Evolutionary conservation across 2,113 vertebrate species (phyloP).

Genomic region (Gambusia affinis): DNA sequence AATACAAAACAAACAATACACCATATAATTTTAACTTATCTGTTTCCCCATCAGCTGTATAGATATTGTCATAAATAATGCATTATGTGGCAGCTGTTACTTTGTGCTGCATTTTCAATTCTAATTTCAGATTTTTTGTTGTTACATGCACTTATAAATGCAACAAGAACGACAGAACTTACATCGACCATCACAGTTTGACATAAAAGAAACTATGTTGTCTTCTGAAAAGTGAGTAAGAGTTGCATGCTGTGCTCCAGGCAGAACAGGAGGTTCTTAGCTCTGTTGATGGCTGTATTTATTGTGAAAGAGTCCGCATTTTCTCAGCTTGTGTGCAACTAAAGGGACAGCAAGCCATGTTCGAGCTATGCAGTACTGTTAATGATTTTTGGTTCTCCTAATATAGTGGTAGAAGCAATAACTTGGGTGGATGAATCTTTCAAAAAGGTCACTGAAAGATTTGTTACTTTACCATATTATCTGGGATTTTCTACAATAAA

Average conservation of each 20-base stretch:
- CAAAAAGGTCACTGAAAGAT: background rate
- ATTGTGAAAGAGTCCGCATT: background rate
- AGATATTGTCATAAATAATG: background rate
- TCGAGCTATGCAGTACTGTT: background rate
- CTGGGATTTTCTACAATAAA: background rate
- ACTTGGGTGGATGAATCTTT: no score
- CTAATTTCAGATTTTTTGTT: no score
- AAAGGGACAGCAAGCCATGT: background rate
- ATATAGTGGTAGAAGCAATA: background rate
- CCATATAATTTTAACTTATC: background rate
- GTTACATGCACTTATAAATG: background rate
- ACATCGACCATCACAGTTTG: background rate
- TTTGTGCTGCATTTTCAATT: no score
- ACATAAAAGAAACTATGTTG: constrained; percentile 5
- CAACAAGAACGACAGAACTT: background rate
- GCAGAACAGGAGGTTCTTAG: background rate
- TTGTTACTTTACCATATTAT: background rate
- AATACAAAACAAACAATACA: background rate
- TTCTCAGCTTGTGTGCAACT: background rate
- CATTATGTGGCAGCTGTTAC: background rate
- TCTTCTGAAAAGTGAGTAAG: constrained; percentile 8
- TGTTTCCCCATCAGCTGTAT: background rate
- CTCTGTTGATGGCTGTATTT: background rate
- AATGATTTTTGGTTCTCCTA: background rate
- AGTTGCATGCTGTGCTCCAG: constrained; percentile 17